Percentiles rank a stretch among this genome's conserved stretches.
phyloP scores from a whole-genome alignment of 2,797 vertebrate genomes.

The Pristis pectinata region DNA sequence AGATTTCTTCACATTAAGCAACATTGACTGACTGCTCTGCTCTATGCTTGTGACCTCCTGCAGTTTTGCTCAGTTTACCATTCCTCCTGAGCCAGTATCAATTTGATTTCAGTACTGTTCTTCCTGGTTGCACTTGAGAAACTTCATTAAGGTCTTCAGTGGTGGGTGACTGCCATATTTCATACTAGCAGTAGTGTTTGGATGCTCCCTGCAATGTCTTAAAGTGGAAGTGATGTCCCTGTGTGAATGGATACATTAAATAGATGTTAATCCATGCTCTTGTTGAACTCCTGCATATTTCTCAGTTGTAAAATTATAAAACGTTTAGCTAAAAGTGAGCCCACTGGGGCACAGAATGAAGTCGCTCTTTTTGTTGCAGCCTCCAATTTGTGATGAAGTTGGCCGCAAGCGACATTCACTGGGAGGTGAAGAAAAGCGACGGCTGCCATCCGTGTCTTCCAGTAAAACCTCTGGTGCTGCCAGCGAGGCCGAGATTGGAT shows the following conservation, averaged over 20 bases:
- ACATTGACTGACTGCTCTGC: background rate
- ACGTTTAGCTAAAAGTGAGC: background rate
- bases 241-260: too few relatives aligned
- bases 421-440: conserved; percentile 75
- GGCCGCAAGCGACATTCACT: conserved; percentile 75
- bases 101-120: background rate
- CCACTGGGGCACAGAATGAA: background rate
- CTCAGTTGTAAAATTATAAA: background rate
- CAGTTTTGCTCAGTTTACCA: background rate
- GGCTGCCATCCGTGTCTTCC: conserved; percentile 79
- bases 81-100: background rate
- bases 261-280: too few relatives aligned
- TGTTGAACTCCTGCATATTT: too few relatives aligned
- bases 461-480: conserved; percentile 59
- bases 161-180: background rate
- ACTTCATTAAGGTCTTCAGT: background rate
- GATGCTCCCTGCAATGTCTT: background rate
- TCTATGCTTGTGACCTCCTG: background rate
- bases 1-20: too few relatives aligned
- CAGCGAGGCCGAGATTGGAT: conserved; percentile 45
- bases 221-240: background rate
- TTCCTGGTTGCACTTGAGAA: background rate
- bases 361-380: conserved; percentile 61
- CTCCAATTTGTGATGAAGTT: conserved; percentile 87
- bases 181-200: background rate